These are phyloP conservation scores for Eudyptes chrysolophus DNA, from an alignment of 2,113 vertebrate genomes.

Conservation along the genomic window DNA sequence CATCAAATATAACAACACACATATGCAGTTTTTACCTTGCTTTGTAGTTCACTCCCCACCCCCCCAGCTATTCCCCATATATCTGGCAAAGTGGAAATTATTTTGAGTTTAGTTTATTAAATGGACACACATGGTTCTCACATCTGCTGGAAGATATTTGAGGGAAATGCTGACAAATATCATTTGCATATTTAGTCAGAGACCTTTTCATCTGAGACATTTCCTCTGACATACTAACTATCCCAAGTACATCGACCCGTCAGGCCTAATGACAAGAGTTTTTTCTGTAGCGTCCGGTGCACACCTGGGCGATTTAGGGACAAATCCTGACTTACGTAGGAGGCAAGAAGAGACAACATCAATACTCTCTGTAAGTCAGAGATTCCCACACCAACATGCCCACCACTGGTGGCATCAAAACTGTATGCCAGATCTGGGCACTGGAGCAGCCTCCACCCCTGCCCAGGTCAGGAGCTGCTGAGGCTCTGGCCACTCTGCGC, in stretches of 20 bases:
- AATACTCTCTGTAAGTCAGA: background rate
- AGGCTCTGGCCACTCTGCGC: background rate
- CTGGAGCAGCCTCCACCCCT: background rate
- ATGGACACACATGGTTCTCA: slow-evolving; percentile 33
- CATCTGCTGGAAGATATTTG: slow-evolving; percentile 52
- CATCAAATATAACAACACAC: slow-evolving; percentile 56
- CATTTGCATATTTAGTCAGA: slow-evolving; percentile 30
- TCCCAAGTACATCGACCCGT: background rate
- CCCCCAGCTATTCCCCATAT: slow-evolving; percentile 6
- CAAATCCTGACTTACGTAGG: background rate
- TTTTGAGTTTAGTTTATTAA: slow-evolving; percentile 53
- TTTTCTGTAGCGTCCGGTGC: background rate
- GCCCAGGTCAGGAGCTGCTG: background rate
- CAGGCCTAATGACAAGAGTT: background rate
- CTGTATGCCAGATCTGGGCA: background rate
- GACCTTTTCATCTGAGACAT: slow-evolving; percentile 16
- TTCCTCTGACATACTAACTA: background rate
- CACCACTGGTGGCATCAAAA: background rate
- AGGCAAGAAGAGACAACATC: background rate
- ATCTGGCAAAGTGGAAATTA: slow-evolving; percentile 53
- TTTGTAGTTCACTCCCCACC: slow-evolving; percentile 5
- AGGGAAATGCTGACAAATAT: slow-evolving; percentile 16
- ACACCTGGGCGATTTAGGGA: background rate
- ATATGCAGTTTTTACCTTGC: slow-evolving; percentile 65
- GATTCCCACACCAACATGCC: background rate